phyloP scores from a whole-genome alignment of 2,888 invertebrate species.

The Caenorhabditis panamensis region DNA sequence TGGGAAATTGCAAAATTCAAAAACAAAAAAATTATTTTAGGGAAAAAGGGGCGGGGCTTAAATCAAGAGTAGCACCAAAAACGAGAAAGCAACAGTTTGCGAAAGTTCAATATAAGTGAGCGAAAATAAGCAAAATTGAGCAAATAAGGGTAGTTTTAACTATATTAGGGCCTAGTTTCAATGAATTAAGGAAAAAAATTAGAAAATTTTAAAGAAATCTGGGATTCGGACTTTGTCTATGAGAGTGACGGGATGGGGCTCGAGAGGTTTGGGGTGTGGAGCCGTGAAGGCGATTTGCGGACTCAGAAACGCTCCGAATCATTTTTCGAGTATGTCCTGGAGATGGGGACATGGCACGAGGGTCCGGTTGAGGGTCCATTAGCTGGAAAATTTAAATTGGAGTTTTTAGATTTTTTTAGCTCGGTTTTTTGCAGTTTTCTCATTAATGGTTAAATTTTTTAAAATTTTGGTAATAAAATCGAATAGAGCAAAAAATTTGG shows the following conservation, averaged over 20 bases:
- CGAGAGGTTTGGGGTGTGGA: conserved; percentile 60
- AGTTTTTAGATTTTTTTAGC: not conserved
- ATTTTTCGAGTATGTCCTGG: conserved; percentile 76
- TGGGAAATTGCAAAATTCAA: too few species aligned
- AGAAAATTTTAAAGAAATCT: conserved; percentile 49
- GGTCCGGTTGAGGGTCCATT: conserved; percentile 65
- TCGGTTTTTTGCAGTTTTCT: too few species aligned
- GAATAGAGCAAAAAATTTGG: too few species aligned
- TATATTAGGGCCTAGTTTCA: conserved; percentile 11
- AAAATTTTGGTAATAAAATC: too few species aligned
- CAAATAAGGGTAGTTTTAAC: not conserved
- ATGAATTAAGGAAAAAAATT: too few species aligned
- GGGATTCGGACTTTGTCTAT: conserved; percentile 65
- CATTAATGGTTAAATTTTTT: too few species aligned
- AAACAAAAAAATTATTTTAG: too few species aligned
- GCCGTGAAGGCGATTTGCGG: conserved; percentile 61
- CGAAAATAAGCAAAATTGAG: not conserved
- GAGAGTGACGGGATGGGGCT: conserved; percentile 61
- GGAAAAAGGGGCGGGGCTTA: too few species aligned
- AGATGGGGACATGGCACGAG: conserved; percentile 68
- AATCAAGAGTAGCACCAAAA: conserved; percentile 2
- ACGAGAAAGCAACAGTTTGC: conserved; percentile 15
- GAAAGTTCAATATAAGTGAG: conserved; percentile 16
- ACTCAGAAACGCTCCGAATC: conserved; percentile 69
- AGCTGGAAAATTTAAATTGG: conserved; percentile 51